Base-by-base conservation (phyloP, 2,888 invertebrate genomes). In the Chrysolina haemoptera region DNA sequence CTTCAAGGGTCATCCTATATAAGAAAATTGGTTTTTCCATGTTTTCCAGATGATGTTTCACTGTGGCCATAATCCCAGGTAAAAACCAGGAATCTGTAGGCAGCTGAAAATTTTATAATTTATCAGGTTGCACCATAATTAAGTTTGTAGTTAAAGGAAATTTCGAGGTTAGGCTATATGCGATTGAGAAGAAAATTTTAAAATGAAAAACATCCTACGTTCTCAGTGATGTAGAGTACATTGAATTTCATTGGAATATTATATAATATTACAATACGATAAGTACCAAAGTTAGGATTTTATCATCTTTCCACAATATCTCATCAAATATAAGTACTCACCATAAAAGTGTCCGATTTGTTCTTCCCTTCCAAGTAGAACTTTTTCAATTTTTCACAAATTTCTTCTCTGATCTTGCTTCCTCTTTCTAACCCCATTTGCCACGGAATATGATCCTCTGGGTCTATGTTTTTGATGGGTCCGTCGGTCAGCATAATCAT, bases 381-480 rank as follows among this genome's bases (percentile, higher is more conserved):
- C 5, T 68, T 40, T 12, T 86, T 86, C 5, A 90, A 82, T 76
- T 84, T 83, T 3, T 83, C 78, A 1, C 88, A 89, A 59, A 88
- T 85, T 70, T 80, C 73, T 62, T 79, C 77, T 0, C 82, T 82
- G 18, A 69, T 71, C 3, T 77, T 66, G 43, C 79, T 82, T n/a
- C 82, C 82, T 64, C 75, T 76, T 11, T 76, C 35, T 14, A 84
- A 46, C 27, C 79, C 79, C 18, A 84, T 70, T 50, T 80, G 71
- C 63, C 75, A 71, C 12, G 82, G 83, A 67, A 82, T 79, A 1
- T 78, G 74, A 14, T 70, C 73, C 71, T 81, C 76, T 18, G 80
- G 64, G 62, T 78, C 74, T 40, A 59, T n/a, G 4, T 59, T 27
- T 16, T 22, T 27, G 1, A 59, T 2, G 8, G 59, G 59, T 5